Evolutionary conservation across 2,888 invertebrate species (phyloP), one percentile per base, ranked within the genome.

Genomic region (Ethmia dodecea): DNA sequence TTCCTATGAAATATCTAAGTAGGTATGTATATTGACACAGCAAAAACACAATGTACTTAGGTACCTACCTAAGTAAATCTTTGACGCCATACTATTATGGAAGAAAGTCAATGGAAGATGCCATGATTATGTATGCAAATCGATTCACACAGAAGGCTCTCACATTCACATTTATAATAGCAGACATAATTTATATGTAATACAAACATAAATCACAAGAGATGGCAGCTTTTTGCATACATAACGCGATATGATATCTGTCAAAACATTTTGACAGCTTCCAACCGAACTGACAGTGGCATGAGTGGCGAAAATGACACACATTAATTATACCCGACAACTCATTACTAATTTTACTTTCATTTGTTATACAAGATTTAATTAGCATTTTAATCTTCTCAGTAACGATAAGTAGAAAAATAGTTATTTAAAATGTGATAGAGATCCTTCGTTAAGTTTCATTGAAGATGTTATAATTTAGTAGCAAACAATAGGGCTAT

Each of bases 291-390:
- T 66, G 69, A 67, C 67, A 64, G 61, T 46, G 47, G 46, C 50
- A 46, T 61, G 63, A 72, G 65, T 68, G 64, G 58, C 63, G 59
- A 68, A 72, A 70, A 70, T 55, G 56, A 52, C 60, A 60, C 69
- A 68, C 68, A 71, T 72, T 80, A 76, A 76, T 76, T 73, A 70
- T 60, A 66, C 56, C 64, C 57, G 66, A 72, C 68, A 58, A 52
- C 64, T n/a, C n/a, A 10, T 20, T 61, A 59, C 60, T 63, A 58
- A 71, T 65, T 59, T 62, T 53, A 74, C 79, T 83, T 80, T 81
- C 78, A 67, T 76, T 68, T 74, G 70, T 79, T 79, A 74, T 68
- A 76, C 74, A 77, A 78, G 60, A 62, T 8, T 8, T 11, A 12
- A 25, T 33, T 33, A 11, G 24, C 31, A 28, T 28, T 13, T 28